Conservation (phyloP, 2,888 invertebrate genomes). For the Maniola hyperantus region DNA sequence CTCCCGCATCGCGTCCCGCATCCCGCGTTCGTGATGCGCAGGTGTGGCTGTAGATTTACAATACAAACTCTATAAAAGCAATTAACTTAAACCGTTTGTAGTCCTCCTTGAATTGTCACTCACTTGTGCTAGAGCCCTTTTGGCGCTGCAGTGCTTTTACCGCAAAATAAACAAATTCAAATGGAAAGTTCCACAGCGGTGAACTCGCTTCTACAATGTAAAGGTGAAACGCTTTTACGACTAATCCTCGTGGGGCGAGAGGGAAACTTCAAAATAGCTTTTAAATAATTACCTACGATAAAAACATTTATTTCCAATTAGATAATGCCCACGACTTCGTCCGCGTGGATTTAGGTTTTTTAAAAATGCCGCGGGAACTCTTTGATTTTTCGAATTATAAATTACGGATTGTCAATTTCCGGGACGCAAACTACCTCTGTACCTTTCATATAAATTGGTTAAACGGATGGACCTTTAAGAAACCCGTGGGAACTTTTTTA, state of each 20-base stretch:
- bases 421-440: too few relatives aligned
- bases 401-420: too few relatives aligned
- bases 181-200: neutral
- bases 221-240: constrained; percentile 9
- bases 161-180: constrained; percentile 13
- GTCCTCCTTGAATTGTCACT: neutral
- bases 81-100: neutral
- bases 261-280: neutral
- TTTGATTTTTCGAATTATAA: too few relatives aligned
- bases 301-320: too few relatives aligned
- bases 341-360: too few relatives aligned
- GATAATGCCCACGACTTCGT: too few relatives aligned
- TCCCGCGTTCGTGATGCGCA: too few relatives aligned
- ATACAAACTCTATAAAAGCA: neutral
- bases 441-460: too few relatives aligned
- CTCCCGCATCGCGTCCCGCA: too few relatives aligned
- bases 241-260: neutral
- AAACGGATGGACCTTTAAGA: too few relatives aligned
- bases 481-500: too few relatives aligned
- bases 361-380: too few relatives aligned
- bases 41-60: neutral
- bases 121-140: neutral
- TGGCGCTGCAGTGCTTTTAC: constrained; percentile 1
- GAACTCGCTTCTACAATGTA: constrained; percentile 17
- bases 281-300: neutral